A percentile compares a stretch with the other conserved stretches of the same genome.
Conservation (phyloP, 1,140 invertebrate species). For the Pogonomyrmex barbatus region DNA sequence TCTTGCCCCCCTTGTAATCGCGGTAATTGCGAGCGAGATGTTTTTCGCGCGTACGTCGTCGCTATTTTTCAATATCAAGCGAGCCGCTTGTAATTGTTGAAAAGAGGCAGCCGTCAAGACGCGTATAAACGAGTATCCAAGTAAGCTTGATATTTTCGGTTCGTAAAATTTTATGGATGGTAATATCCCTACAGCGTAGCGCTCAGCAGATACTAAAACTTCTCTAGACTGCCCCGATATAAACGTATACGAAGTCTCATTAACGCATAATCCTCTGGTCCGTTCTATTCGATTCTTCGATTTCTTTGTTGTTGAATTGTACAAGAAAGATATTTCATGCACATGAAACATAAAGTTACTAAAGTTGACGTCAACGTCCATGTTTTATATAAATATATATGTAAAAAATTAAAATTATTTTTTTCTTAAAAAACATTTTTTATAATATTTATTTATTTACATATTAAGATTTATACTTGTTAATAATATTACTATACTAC, state of each 20-base stretch:
- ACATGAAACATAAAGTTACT: background rate
- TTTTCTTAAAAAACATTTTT: background rate
- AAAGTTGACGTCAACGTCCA: background rate
- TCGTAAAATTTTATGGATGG: slow-evolving; percentile 76
- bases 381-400: background rate
- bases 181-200: slow-evolving; percentile 67
- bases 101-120: background rate
- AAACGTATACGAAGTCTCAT: slow-evolving; percentile 28
- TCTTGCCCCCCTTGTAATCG: background rate
- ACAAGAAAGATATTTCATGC: background rate
- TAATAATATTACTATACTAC: background rate
- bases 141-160: slow-evolving; percentile 74
- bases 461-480: background rate
- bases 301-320: background rate
- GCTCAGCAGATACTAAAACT: slow-evolving; percentile 51
- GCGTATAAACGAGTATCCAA: slow-evolving; percentile 10
- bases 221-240: slow-evolving; percentile 24
- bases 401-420: background rate
- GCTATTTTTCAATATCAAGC: slow-evolving; percentile 22
- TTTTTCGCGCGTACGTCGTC: slow-evolving; percentile 22
- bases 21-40: slow-evolving; percentile 6
- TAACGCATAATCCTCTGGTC: background rate
- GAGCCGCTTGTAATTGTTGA: background rate
- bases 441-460: background rate
- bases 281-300: slow-evolving; percentile 1